Conservation (phyloP, 2,797 vertebrate genomes). For the Poeciliopsis infans region DNA sequence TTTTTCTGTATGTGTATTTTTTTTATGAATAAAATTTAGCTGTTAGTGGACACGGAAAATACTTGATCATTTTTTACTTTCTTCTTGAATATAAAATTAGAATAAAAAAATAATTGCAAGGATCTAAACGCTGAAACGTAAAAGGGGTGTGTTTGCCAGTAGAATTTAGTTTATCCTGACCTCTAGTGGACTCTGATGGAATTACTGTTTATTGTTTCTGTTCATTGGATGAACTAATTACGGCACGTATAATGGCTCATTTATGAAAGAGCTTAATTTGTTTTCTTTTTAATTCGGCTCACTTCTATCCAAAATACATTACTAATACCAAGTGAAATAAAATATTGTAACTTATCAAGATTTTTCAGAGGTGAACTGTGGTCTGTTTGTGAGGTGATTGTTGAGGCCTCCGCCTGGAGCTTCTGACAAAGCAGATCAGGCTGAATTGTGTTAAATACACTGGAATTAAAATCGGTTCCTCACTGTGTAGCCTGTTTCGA, state of each 20-base stretch:
- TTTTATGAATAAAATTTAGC: too few species aligned
- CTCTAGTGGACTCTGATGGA: conserved; percentile 40
- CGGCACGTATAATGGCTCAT: not conserved
- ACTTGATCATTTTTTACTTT: not conserved
- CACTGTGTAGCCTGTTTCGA: not conserved
- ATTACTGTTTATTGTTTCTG: conserved; percentile 3
- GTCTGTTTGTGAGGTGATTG: not conserved
- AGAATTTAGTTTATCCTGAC: conserved; percentile 19
- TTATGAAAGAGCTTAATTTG: not conserved
- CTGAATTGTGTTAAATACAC: not conserved
- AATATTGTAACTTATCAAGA: not conserved
- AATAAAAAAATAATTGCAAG: not conserved
- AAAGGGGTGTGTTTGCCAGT: not conserved
- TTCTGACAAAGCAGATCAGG: not conserved
- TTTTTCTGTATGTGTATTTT: not conserved
- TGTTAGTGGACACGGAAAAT: not conserved
- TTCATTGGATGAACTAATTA: not conserved
- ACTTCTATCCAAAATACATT: not conserved
- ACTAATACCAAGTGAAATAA: not conserved
- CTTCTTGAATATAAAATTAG: not conserved
- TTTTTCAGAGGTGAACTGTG: not conserved
- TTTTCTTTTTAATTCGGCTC: not conserved
- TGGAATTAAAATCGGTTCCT: not conserved
- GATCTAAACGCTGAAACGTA: not conserved
- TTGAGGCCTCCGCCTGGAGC: not conserved